A percentile compares a stretch with the other conserved stretches of the same genome.
phyloP scores from a whole-genome alignment of 37 sponge, comb jelly and placozoan genomes.

The Hormiphora californensis region DNA sequence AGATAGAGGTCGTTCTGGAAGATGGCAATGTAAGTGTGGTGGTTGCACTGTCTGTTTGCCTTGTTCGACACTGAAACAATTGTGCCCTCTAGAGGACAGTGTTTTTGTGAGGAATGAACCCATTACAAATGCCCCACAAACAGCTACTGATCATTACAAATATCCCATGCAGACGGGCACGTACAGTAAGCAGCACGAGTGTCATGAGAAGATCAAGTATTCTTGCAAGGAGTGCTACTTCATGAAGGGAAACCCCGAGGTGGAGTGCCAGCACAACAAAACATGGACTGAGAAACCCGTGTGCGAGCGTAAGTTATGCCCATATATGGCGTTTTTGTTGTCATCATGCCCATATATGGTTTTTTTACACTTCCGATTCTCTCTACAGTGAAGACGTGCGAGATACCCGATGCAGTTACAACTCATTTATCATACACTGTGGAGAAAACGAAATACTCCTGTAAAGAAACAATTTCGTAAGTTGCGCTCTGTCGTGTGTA shows the following conservation, averaged over 20 bases:
- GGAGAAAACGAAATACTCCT: background rate
- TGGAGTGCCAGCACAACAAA: background rate
- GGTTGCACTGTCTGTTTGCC: no score
- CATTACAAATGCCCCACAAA: no score
- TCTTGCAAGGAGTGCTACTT: slow-evolving; percentile 5
- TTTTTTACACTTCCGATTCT: background rate
- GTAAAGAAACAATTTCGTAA: slow-evolving; percentile 21
- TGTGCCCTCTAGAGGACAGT: no score
- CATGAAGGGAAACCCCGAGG: background rate
- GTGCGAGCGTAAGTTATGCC: slow-evolving; percentile 9
- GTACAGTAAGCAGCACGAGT: background rate
- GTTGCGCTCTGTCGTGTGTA: no score
- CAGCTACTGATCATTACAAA: background rate
- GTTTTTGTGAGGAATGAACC: no score
- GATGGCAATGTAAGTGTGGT: no score
- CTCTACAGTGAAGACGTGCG: slow-evolving; percentile 39
- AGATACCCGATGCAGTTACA: background rate
- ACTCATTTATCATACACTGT: background rate
- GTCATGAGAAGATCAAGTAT: background rate
- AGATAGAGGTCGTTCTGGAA: no score
- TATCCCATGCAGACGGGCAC: background rate
- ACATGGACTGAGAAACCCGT: background rate
- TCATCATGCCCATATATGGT: background rate
- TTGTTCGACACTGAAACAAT: no score
- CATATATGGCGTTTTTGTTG: background rate